These are phyloP conservation scores for Probaryconus sp. DNA, from an alignment of 1,140 invertebrate species.

Conservation along the genomic window DNA sequence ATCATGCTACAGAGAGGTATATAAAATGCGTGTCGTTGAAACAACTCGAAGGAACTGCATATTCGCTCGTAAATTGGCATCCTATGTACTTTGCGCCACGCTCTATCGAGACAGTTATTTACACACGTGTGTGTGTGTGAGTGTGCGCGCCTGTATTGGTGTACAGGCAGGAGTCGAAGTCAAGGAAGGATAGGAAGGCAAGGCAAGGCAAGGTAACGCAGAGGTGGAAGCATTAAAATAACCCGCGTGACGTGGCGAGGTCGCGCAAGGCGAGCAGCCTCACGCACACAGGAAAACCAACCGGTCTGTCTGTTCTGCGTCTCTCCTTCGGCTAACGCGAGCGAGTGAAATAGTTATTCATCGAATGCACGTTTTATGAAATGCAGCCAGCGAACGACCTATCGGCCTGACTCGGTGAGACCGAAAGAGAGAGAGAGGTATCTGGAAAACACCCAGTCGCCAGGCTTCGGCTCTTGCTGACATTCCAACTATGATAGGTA, in stretches of 20 bases:
- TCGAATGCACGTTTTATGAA: slow-evolving; percentile 19
- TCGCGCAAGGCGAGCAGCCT: slow-evolving; percentile 71
- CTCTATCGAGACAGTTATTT: slow-evolving; percentile 46
- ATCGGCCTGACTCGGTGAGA: too few relatives aligned
- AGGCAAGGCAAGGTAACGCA: slow-evolving; percentile 27
- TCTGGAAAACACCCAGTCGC: too few relatives aligned
- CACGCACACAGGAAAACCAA: slow-evolving; percentile 39
- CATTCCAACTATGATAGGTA: too few relatives aligned
- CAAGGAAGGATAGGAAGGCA: slow-evolving; percentile 18
- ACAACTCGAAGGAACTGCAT: slow-evolving; percentile 25
- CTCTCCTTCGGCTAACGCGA: slow-evolving; percentile 8
- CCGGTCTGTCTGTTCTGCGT: slow-evolving; percentile 36
- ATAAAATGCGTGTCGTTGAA: slow-evolving; percentile 24
- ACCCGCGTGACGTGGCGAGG: slow-evolving; percentile 67
- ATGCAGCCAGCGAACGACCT: neutral
- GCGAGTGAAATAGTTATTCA: slow-evolving; percentile 17
- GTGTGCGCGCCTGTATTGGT: slow-evolving; percentile 2
- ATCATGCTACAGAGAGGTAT: too few relatives aligned
- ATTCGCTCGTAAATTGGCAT: slow-evolving; percentile 35
- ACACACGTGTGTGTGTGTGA: slow-evolving; percentile 9
- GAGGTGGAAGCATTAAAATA: slow-evolving; percentile 53
- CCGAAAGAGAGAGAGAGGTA: too few relatives aligned
- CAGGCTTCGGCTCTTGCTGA: too few relatives aligned
- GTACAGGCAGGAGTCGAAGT: slow-evolving; percentile 10
- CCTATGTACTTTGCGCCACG: slow-evolving; percentile 20